A percentile compares a stretch with the other conserved stretches of the same genome.
phyloP scores from a whole-genome alignment of 2,113 vertebrate genomes.

The Hyaena hyaena region DNA sequence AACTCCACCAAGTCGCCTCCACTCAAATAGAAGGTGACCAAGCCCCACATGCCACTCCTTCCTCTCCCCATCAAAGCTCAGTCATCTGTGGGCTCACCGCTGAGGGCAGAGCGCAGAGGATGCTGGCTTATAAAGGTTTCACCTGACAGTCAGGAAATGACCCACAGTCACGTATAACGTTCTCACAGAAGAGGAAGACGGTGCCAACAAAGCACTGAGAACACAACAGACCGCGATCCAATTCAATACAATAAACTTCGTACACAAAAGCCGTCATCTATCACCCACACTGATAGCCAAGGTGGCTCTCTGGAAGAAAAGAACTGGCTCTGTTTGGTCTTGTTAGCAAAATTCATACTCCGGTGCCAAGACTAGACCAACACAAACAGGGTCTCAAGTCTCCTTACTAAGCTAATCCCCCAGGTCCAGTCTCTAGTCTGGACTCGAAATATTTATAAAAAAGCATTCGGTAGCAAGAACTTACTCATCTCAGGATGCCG shows the following conservation, averaged over 20 bases:
- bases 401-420: background rate
- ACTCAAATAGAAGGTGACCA: background rate
- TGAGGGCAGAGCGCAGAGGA: constrained; percentile 28
- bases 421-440: background rate
- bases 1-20: background rate
- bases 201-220: constrained; percentile 71
- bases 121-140: background rate
- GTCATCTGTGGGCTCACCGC: background rate
- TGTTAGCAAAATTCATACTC: constrained; percentile 52
- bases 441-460: constrained; percentile 38
- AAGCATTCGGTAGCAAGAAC: constrained; percentile 13
- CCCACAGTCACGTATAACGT: background rate
- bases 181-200: constrained; percentile 69
- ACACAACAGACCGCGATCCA: constrained; percentile 75
- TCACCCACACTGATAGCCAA: constrained; percentile 70
- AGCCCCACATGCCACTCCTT: background rate
- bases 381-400: background rate
- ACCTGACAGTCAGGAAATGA: background rate
- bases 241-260: constrained; percentile 76
- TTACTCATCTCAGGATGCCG: background rate
- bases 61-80: background rate
- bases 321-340: constrained; percentile 57
- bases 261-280: constrained; percentile 72
- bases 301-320: constrained; percentile 67
- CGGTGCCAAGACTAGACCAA: background rate